phyloP scores from a whole-genome alignment of 2,113 vertebrate species.

The Leucosticte australis region DNA sequence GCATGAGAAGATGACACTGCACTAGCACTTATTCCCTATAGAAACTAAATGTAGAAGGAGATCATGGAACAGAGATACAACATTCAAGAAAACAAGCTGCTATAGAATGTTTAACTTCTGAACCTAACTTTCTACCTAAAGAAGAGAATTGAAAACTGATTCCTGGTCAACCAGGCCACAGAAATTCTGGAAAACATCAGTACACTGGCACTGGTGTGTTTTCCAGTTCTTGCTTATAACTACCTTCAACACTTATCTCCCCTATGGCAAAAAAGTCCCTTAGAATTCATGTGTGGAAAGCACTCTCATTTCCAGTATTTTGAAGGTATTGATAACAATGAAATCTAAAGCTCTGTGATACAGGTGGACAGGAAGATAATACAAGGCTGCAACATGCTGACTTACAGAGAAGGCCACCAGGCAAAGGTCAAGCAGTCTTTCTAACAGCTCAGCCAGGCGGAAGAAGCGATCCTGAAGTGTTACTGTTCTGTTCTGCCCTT shows the following conservation, averaged over 20 bases:
- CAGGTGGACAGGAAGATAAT: neutral
- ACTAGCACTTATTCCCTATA: neutral
- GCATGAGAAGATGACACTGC: neutral
- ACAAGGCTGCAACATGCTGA: neutral
- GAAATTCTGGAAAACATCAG: neutral
- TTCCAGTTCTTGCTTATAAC: neutral
- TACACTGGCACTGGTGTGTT: neutral
- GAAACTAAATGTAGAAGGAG: neutral
- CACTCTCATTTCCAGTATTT: neutral
- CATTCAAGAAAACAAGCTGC: neutral
- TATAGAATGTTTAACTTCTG: neutral
- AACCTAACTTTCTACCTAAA: neutral
- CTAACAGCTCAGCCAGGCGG: no score
- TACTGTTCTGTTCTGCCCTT: neutral
- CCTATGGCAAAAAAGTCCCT: neutral
- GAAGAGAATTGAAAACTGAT: neutral
- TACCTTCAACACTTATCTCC: neutral
- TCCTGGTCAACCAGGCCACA: neutral
- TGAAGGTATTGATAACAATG: neutral
- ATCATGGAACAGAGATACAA: neutral
- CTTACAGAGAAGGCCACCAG: neutral
- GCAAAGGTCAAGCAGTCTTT: neutral
- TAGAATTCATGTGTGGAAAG: neutral
- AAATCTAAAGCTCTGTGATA: neutral
- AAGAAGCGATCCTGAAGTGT: rapidly evolving